These are phyloP conservation scores for Anticlea derivata DNA, from an alignment of 2,888 invertebrate genomes.

Conservation along the genomic window DNA sequence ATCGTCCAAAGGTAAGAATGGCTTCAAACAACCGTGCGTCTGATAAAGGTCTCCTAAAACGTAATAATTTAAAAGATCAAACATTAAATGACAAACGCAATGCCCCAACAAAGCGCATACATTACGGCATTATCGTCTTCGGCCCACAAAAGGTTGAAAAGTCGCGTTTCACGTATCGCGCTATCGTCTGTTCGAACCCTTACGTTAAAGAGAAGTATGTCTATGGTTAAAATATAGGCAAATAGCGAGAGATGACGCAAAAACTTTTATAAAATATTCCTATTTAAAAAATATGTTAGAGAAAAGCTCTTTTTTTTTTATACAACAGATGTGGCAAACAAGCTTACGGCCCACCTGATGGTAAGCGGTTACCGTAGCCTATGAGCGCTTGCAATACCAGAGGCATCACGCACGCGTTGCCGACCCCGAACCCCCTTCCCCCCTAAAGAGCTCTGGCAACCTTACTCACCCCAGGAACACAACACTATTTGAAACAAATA, in stretches of 20 bases:
- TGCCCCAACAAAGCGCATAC: slow-evolving; percentile 71
- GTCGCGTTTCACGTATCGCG: slow-evolving; percentile 77
- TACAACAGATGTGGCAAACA: no score
- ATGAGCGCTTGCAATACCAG: no score
- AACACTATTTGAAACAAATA: no score
- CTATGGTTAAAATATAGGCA: slow-evolving; percentile 34
- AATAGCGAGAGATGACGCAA: slow-evolving; percentile 30
- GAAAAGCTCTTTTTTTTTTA: no score
- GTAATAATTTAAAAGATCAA: slow-evolving; percentile 44
- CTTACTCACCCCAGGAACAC: no score
- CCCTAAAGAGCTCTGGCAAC: no score
- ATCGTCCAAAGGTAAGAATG: slow-evolving; percentile 12
- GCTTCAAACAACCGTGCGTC: slow-evolving; percentile 19
- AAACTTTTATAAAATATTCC: no score
- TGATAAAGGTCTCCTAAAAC: slow-evolving; percentile 32
- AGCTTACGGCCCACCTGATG: no score
- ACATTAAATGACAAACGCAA: slow-evolving; percentile 69
- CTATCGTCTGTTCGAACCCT: slow-evolving; percentile 77
- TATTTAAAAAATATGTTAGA: no score
- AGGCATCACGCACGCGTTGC: no score
- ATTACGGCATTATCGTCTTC: slow-evolving; percentile 75
- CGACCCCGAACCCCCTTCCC: no score
- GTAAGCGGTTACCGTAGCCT: no score
- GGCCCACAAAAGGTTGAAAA: slow-evolving; percentile 81
- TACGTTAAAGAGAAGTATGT: slow-evolving; percentile 69